Conservation (phyloP, 2,888 invertebrate genomes). For the Agriopis aurantiaria region DNA sequence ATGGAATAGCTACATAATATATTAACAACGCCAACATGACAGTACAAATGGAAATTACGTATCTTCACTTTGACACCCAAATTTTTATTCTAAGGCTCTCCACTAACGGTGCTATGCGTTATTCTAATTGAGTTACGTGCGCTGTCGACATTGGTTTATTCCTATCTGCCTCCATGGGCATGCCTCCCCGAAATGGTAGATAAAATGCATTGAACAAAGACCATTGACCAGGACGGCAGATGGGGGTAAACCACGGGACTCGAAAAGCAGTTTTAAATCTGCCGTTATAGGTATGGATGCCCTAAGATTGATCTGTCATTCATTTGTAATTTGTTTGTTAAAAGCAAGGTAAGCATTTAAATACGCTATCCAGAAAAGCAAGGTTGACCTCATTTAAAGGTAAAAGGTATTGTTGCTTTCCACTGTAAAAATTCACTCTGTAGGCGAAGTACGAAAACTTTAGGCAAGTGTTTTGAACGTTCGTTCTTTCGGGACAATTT, state of each 20-base stretch:
- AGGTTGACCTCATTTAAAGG: neutral
- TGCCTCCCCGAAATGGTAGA: neutral
- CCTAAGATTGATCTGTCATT: neutral
- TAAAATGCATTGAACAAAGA: neutral
- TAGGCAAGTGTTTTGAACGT: too few species aligned
- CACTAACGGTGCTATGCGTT: neutral
- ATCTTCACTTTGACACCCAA: slow-evolving; percentile 28
- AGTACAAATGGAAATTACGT: slow-evolving; percentile 32
- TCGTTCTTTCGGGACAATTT: too few species aligned
- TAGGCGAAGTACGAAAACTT: neutral
- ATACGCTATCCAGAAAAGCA: neutral
- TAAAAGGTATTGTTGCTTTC: neutral
- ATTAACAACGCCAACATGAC: slow-evolving; percentile 39
- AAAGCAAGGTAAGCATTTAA: neutral
- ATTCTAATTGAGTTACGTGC: neutral
- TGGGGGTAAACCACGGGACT: neutral
- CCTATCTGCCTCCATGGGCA: neutral
- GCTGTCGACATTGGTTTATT: neutral
- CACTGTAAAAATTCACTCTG: neutral
- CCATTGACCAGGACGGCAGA: neutral
- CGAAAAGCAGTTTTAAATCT: neutral
- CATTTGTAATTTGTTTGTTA: neutral
- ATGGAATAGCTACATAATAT: slow-evolving; percentile 61
- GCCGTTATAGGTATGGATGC: neutral
- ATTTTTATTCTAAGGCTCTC: neutral